A percentile compares a stretch with the other conserved stretches of the same genome.
Conservation (phyloP, 2,113 vertebrate genomes). For the Megaleporinus macrocephalus region DNA sequence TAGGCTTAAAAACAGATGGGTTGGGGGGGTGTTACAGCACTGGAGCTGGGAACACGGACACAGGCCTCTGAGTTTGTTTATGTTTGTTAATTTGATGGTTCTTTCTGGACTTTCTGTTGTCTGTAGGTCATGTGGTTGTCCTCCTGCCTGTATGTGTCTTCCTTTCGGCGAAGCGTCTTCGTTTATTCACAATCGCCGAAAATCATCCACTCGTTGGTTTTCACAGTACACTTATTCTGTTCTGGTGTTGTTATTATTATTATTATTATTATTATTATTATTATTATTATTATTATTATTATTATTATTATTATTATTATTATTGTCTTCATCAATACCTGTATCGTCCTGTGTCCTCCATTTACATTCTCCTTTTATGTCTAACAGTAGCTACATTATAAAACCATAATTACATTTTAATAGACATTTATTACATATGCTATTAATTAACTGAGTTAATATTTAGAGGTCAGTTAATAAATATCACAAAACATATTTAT, state of each 20-base stretch:
- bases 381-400: not conserved
- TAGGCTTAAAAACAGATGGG: no score
- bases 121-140: not conserved
- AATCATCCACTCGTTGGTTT: not conserved
- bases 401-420: not conserved
- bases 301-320: not conserved
- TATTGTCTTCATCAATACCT: no score
- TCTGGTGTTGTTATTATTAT: constrained; percentile 45
- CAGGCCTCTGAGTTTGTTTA: not conserved
- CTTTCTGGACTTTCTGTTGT: not conserved
- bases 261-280: constrained; percentile 25
- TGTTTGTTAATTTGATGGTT: not conserved
- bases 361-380: not conserved
- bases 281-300: constrained; percentile 15
- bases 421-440: no score
- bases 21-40: no score
- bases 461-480: no score
- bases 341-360: not conserved
- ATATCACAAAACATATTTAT: no score
- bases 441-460: no score
- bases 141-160: constrained; percentile 7
- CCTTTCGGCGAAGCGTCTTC: not conserved
- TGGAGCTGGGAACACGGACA: not conserved
- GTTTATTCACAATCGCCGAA: not conserved
- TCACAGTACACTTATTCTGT: constrained; percentile 18